phyloP scores from a whole-genome alignment of 2,113 vertebrate genomes.

The Ophthalmolycus amberensis region DNA sequence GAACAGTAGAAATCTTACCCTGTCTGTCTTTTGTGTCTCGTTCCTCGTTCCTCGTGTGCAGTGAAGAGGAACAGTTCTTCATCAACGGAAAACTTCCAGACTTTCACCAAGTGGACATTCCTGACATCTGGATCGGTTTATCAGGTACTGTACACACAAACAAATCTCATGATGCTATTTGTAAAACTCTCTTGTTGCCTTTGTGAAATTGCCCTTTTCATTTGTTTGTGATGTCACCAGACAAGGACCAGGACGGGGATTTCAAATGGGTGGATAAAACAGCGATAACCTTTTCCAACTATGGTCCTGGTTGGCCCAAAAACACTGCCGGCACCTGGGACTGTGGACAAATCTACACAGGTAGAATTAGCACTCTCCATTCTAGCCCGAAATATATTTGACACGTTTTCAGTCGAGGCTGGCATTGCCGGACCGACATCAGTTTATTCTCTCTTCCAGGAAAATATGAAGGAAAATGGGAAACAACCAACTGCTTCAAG shows the following conservation, averaged over 20 bases:
- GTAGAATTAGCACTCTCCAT: slow-evolving; percentile 42
- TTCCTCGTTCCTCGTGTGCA: slow-evolving; percentile 36
- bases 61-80: slow-evolving; percentile 83
- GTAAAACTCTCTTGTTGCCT: neutral
- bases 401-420: neutral
- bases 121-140: slow-evolving; percentile 85
- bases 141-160: slow-evolving; percentile 70
- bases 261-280: slow-evolving; percentile 84
- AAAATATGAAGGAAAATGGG: slow-evolving; percentile 84
- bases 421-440: neutral
- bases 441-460: slow-evolving; percentile 60
- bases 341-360: slow-evolving; percentile 86
- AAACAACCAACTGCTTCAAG: slow-evolving; percentile 85
- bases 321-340: slow-evolving; percentile 80
- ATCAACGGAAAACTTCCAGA: slow-evolving; percentile 83
- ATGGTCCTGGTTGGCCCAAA: slow-evolving; percentile 75
- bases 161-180: neutral
- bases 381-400: fast-evolving
- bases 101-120: slow-evolving; percentile 80
- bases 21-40: neutral
- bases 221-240: slow-evolving; percentile 59
- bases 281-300: slow-evolving; percentile 71
- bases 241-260: slow-evolving; percentile 77
- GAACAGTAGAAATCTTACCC: neutral
- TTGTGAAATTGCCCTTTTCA: neutral